Evolutionary conservation across 2,888 invertebrate species (phyloP).

Genomic region (Catocala sponsa): DNA sequence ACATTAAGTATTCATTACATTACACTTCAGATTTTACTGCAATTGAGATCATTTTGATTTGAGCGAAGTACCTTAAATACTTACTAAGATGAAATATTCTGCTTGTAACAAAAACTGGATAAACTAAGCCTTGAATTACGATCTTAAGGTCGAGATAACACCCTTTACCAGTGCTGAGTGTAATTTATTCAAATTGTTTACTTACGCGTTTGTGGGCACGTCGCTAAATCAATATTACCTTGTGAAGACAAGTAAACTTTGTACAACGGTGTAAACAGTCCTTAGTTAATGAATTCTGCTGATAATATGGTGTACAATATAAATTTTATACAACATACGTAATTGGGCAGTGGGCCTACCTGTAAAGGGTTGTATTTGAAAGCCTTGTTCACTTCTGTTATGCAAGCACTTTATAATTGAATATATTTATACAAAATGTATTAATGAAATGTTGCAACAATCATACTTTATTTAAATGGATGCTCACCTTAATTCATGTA

Average conservation of each 20-base stretch:
- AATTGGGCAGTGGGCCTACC: no score
- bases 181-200: conserved; percentile 44
- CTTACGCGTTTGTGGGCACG: conserved; percentile 19
- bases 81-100: background rate
- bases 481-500: no score
- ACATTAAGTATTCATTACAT: no score
- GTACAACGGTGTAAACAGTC: conserved; percentile 10
- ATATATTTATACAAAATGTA: no score
- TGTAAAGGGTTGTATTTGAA: no score
- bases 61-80: no score
- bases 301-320: background rate
- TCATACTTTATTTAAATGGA: no score
- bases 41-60: no score
- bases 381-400: background rate
- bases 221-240: conserved; percentile 36
- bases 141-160: conserved; percentile 20
- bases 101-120: conserved; percentile 5
- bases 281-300: background rate
- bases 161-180: conserved; percentile 19
- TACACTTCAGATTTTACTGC: no score
- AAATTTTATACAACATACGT: no score
- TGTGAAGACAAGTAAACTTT: conserved; percentile 9
- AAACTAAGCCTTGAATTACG: conserved; percentile 24
- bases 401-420: no score
- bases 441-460: no score